phyloP scores from a whole-genome alignment of 2,113 vertebrate species.

The Cyprinodon brontotheroides region DNA sequence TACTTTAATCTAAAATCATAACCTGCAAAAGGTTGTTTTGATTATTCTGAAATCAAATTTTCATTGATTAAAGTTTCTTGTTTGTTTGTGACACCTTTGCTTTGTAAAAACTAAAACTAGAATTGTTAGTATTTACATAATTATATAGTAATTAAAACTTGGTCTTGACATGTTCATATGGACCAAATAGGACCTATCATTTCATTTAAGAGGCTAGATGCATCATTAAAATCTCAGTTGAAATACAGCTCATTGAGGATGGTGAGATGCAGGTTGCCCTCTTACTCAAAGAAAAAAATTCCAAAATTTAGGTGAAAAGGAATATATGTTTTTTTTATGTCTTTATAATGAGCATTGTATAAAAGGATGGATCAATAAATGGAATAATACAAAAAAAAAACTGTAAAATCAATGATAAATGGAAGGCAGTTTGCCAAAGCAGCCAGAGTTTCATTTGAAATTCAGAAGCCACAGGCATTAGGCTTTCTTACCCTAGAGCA shows the following conservation, averaged over 20 bases:
- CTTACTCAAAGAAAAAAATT: background rate
- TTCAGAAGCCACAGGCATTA: background rate
- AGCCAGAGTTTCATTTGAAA: background rate
- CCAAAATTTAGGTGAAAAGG: background rate
- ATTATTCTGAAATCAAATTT: too few species aligned
- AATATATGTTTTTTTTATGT: background rate
- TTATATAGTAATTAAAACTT: background rate
- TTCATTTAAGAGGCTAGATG: background rate
- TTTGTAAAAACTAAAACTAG: too few species aligned
- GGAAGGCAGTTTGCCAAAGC: background rate
- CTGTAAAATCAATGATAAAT: background rate
- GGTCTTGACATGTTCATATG: background rate
- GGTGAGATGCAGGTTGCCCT: background rate
- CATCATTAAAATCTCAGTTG: background rate
- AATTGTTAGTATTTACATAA: too few species aligned
- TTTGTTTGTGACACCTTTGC: too few species aligned
- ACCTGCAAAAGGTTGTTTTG: too few species aligned
- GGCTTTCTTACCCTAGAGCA: background rate
- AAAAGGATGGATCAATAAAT: background rate
- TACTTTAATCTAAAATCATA: too few species aligned
- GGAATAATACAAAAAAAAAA: background rate
- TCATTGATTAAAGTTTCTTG: too few species aligned
- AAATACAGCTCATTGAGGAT: background rate
- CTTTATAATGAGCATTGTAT: background rate
- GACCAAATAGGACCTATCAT: background rate